phyloP scores from a whole-genome alignment of 1,140 invertebrate species.

The Helicoverpa armigera region DNA sequence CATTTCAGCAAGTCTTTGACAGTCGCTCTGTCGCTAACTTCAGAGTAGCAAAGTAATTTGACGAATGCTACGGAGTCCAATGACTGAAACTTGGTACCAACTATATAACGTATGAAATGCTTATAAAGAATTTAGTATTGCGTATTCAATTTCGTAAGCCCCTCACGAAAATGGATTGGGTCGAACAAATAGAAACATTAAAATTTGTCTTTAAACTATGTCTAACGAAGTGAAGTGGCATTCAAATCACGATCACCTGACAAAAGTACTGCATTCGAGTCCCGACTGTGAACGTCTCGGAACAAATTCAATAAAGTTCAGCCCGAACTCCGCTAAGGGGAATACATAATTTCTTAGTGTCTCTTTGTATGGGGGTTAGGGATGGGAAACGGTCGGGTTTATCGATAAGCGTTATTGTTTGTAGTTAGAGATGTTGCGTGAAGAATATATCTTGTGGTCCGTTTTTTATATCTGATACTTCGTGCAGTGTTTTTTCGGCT shows the following conservation, averaged over 20 bases:
- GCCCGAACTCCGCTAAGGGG: constrained; percentile 80
- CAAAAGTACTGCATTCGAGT: constrained; percentile 76
- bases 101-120: too few relatives aligned
- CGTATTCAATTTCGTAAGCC: too few relatives aligned
- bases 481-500: too few relatives aligned
- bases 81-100: too few relatives aligned
- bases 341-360: constrained; percentile 86
- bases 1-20: too few relatives aligned
- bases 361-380: constrained; percentile 76
- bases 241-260: constrained; percentile 74
- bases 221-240: constrained; percentile 57
- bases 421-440: not conserved
- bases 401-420: constrained; percentile 46
- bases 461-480: too few relatives aligned
- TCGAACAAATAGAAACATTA: not conserved
- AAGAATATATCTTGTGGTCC: not conserved
- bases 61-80: too few relatives aligned
- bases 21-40: too few relatives aligned
- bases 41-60: too few relatives aligned
- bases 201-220: not conserved
- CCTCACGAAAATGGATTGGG: too few relatives aligned
- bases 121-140: too few relatives aligned
- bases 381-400: constrained; percentile 56
- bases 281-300: constrained; percentile 64
- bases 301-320: constrained; percentile 85